Evolutionary conservation across 2,797 vertebrate species (phyloP).

Genomic region (Botia almorhae): DNA sequence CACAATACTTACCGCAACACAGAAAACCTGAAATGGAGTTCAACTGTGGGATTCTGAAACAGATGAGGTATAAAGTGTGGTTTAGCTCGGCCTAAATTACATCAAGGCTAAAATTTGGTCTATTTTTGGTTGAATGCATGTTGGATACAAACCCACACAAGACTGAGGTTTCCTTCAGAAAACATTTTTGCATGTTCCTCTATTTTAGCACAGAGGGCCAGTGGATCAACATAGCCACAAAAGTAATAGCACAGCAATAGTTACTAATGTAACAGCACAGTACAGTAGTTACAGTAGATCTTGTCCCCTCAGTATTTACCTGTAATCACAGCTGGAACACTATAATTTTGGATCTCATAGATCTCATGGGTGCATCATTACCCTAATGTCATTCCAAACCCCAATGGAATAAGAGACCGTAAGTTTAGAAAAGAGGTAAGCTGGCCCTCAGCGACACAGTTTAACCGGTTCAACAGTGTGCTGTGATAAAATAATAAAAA

Average conservation of each 20-base stretch:
- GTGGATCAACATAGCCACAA: background rate
- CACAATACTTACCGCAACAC: conserved; percentile 17
- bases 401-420: too few relatives aligned
- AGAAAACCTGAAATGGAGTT: conserved; percentile 49
- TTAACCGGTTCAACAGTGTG: too few relatives aligned
- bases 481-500: too few relatives aligned
- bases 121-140: conserved; percentile 38
- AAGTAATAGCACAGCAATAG: background rate
- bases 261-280: background rate
- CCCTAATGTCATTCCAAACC: too few relatives aligned
- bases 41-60: conserved; percentile 40
- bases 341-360: background rate
- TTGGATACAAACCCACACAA: conserved; percentile 51
- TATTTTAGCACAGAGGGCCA: too few relatives aligned
- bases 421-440: too few relatives aligned
- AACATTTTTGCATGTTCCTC: conserved; percentile 6
- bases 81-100: conserved; percentile 50
- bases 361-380: background rate
- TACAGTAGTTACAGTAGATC: background rate
- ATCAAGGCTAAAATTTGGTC: conserved; percentile 38
- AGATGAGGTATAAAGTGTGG: conserved; percentile 37
- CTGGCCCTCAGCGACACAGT: too few relatives aligned
- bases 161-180: conserved; percentile 30
- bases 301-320: background rate
- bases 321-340: background rate